phyloP scores from a whole-genome alignment of 1,140 invertebrate species.

The Hydropsyche tenuis region DNA sequence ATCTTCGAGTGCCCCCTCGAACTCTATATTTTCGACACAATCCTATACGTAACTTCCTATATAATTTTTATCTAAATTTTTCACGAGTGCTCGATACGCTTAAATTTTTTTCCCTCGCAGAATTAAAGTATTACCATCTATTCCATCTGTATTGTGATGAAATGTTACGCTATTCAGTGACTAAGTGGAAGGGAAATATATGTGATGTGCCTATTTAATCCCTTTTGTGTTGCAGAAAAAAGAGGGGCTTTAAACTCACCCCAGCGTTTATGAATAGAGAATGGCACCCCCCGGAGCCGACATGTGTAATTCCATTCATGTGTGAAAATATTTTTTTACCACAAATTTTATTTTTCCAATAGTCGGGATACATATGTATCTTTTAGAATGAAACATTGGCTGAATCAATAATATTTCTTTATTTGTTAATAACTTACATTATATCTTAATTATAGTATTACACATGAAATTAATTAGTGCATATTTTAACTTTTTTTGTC shows the following conservation, averaged over 20 bases:
- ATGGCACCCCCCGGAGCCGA: constrained; percentile 27
- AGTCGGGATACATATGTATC: no score
- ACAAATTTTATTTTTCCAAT: no score
- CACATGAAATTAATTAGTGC: constrained; percentile 49
- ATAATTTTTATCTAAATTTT: no score
- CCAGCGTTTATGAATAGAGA: constrained; percentile 17
- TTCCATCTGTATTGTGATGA: constrained; percentile 42
- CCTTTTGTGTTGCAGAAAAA: constrained; percentile 47
- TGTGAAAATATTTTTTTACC: constrained; percentile 43
- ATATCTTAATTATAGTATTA: constrained; percentile 47
- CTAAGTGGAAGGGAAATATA: constrained; percentile 40
- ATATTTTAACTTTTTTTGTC: constrained; percentile 45
- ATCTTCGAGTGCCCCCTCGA: no score
- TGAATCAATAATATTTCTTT: constrained; percentile 50
- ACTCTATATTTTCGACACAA: no score
- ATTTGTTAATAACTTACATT: constrained; percentile 48
- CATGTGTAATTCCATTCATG: constrained; percentile 46
- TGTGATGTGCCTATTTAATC: constrained; percentile 47
- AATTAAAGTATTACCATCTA: constrained; percentile 43
- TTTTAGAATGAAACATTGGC: no score
- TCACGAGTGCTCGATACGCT: no score
- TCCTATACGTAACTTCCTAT: no score
- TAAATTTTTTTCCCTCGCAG: constrained; percentile 29
- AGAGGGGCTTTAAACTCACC: constrained; percentile 35
- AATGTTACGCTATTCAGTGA: constrained; percentile 45